Evolutionary conservation across 2,797 vertebrate species (phyloP), one percentile per base, ranked within the genome.

Genomic region (Lacerta agilis): DNA sequence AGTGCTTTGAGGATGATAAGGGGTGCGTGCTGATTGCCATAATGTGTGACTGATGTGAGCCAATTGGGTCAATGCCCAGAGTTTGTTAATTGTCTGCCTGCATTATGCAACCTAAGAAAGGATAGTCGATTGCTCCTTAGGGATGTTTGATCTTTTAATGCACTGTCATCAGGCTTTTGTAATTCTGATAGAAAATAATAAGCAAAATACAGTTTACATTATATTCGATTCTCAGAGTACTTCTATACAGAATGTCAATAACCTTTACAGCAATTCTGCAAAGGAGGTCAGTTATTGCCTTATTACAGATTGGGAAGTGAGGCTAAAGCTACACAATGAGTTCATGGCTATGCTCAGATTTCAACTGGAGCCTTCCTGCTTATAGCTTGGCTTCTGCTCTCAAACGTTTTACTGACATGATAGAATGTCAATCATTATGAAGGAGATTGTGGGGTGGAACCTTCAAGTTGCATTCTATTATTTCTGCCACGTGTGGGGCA

Each of bases 1-100:
- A 85, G 78, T 36, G 78, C 69, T 89, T 45, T 49, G 23, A 43
- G 25, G 77, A 84, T 45, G 58, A 76, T 76, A 84, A 61, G 82
- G n/a, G n/a, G 25, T 85, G 43, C 55, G 43, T 73, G 33, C 20
- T 67, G 81, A 85, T 66, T 55, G 82, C 29, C 69, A 45, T 71
- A 76, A 81, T 27, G 43, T 2, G 45, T 17, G 69, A 61, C 77
- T 43, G 41, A 75, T 45, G 43, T 43, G 84, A 80, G 45, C 67
- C 61, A 80, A 80, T 2, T 73, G 82, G 58, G 20, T 49, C 85
- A 36, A 75, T 61, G 49, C 33, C 66, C 33, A 41, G 55, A 76
- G 82, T 10, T 17, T 18, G 11, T 61, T 79, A 36, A 58, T 25
- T 80, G 5, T 79, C 43, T 17, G 45, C 66, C 45, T 64, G 55